Evolutionary conservation across 1,140 invertebrate genomes (phyloP), one percentile per base, ranked within the genome.

Genomic region (Trichonephila clavata): DNA sequence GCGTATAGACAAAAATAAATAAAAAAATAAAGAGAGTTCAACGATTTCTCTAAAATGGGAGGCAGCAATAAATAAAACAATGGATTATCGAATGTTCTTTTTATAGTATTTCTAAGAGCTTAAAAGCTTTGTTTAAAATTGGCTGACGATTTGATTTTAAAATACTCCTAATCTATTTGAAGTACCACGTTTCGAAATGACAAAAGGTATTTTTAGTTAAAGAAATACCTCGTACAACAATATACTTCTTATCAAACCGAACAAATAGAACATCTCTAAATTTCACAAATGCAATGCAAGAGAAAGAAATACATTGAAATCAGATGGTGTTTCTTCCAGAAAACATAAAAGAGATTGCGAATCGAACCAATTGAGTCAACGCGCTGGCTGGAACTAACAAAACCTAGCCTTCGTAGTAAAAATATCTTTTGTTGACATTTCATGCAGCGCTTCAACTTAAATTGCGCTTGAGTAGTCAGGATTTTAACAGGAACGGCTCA

Each of bases 281-380:
- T 21, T 63, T 63, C 20, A 20, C 21, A 21, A 63, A 63, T 13
- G 2, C 50, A 50, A 13, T 50, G 50, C 10, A 50, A 50, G 50
- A 50, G 10, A 10, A 50, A 10, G 10, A 50, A 10, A 50, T 0
- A 10, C 10, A 10, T 50, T 7, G 50, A 50, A 50, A 50, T 50
- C 27, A 1, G 13, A 32, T 18, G 27, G 71, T 32, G 18, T 77
- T 32, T 18, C 24, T 32, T 7, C 16, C 27, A 20, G 27, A 16
- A 77, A 71, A 24, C n/a, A 71, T 10, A 71, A 71, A 32, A 71
- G 32, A 77, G 32, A 27, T 77, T 77, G 39, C 71, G 32, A 77
- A 77, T 77, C 71, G 71, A 77, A 77, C 71, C 18, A 20, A 77
- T 77, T 77, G 71, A 77, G 71, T 77, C 71, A 77, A 14, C 71